Conservation (phyloP, 1,140 invertebrate genomes). For the Hydropsyche tenuis region DNA sequence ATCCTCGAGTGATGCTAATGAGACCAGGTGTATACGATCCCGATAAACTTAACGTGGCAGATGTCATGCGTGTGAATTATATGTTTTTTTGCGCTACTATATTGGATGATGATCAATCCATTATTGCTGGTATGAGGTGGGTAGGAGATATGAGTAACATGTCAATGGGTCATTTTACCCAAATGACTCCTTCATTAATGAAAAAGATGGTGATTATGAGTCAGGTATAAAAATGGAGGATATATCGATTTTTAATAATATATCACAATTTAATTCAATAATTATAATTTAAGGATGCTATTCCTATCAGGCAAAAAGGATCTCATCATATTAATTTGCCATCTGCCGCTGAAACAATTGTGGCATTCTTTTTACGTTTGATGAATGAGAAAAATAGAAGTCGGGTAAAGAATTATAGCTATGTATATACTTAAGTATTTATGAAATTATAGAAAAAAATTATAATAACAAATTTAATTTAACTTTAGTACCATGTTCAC, state of each 20-base stretch:
- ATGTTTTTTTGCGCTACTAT: slow-evolving; percentile 44
- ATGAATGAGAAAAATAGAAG: slow-evolving; percentile 60
- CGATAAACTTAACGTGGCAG: slow-evolving; percentile 52
- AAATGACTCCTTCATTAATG: slow-evolving; percentile 59
- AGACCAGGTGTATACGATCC: slow-evolving; percentile 58
- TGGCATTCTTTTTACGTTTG: slow-evolving; percentile 57
- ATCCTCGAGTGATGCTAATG: slow-evolving; percentile 60
- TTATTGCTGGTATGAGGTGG: slow-evolving; percentile 52
- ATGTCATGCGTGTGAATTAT: slow-evolving; percentile 55
- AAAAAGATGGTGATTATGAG: slow-evolving; percentile 63
- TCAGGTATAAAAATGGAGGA: slow-evolving; percentile 54
- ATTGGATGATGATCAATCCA: slow-evolving; percentile 54
- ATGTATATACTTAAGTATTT: neutral
- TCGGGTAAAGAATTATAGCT: slow-evolving; percentile 53
- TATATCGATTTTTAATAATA: neutral
- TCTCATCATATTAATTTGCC: slow-evolving; percentile 59
- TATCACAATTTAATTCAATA: neutral
- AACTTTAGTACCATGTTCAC: too few relatives aligned
- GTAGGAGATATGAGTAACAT: slow-evolving; percentile 58
- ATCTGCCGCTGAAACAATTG: slow-evolving; percentile 55
- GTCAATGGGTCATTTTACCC: slow-evolving; percentile 57
- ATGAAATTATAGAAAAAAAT: too few relatives aligned
- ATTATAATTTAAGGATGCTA: slow-evolving; percentile 50
- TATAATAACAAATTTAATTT: too few relatives aligned
- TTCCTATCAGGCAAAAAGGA: slow-evolving; percentile 57